phyloP scores from a whole-genome alignment of 2,888 invertebrate species.

The Tenodera sinensis region DNA sequence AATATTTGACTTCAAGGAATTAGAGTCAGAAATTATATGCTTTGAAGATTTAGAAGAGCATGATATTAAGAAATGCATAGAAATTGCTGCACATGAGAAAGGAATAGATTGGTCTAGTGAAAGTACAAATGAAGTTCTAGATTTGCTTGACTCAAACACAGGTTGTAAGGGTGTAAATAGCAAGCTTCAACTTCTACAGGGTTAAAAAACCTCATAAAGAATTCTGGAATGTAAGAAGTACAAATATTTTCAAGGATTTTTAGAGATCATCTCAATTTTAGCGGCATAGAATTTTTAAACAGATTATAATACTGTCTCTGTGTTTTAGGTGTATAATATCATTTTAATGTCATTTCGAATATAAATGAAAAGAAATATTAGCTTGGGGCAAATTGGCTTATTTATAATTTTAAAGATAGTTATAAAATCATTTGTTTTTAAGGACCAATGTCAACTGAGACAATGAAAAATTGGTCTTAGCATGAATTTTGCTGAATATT shows the following conservation, averaged over 20 bases:
- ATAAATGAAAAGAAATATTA: no score
- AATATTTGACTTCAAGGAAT: neutral
- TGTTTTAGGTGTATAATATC: no score
- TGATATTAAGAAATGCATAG: neutral
- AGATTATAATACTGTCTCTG: neutral
- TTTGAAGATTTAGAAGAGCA: neutral
- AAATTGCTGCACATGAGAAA: neutral
- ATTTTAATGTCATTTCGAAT: no score
- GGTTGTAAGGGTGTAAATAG: slow-evolving; percentile 11
- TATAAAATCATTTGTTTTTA: no score
- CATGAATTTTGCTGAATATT: no score
- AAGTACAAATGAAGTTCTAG: neutral
- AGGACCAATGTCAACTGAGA: no score
- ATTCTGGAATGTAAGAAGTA: neutral
- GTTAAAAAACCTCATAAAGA: neutral
- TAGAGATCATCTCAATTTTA: neutral
- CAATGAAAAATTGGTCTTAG: no score
- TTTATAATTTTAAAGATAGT: no score
- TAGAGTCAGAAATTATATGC: neutral
- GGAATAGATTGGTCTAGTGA: neutral
- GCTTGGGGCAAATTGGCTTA: no score
- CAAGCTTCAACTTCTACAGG: neutral
- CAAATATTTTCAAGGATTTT: neutral
- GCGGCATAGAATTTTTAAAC: neutral
- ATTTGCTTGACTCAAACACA: neutral